Evolutionary conservation across 2,888 invertebrate genomes (phyloP).

Genomic region (Drosophila diplacantha): DNA sequence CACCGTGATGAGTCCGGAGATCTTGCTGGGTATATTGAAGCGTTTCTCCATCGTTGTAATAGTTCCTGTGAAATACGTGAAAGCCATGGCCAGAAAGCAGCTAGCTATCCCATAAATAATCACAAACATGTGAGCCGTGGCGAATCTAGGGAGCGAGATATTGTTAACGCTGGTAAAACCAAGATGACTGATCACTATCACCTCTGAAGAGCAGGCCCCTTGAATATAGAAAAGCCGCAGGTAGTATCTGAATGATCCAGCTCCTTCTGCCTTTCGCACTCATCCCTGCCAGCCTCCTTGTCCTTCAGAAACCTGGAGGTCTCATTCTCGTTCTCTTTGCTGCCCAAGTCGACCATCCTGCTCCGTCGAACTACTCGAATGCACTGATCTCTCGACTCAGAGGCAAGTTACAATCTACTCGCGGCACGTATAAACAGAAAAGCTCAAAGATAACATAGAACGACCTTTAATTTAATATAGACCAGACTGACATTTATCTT

Average conservation of each 20-base stretch:
- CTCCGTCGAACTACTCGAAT: constrained; percentile 20
- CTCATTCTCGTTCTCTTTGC: constrained; percentile 26
- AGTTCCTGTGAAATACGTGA: constrained; percentile 84
- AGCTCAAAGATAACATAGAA: constrained; percentile 14
- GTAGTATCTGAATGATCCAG: constrained; percentile 76
- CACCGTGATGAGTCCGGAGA: constrained; percentile 83
- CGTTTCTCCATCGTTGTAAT: constrained; percentile 85
- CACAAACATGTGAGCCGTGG: constrained; percentile 77
- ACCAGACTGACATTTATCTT: constrained; percentile 15
- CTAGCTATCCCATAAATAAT: constrained; percentile 83
- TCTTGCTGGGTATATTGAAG: constrained; percentile 84
- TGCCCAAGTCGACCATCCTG: constrained; percentile 29
- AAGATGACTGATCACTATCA: constrained; percentile 66
- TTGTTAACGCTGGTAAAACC: neutral
- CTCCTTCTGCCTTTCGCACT: neutral
- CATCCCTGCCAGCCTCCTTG: constrained; percentile 5
- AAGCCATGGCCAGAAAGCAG: constrained; percentile 83
- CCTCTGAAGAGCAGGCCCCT: constrained; percentile 80
- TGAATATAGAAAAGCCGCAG: constrained; percentile 82
- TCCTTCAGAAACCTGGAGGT: constrained; percentile 23
- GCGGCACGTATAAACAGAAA: constrained; percentile 4
- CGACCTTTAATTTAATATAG: constrained; percentile 18
- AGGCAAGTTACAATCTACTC: neutral
- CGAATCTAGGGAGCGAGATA: constrained; percentile 62
- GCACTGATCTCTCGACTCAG: constrained; percentile 37